Percentiles rank a stretch among this genome's conserved stretches.
phyloP scores from a whole-genome alignment of 2,888 invertebrate species.

The Pheosia gnoma region DNA sequence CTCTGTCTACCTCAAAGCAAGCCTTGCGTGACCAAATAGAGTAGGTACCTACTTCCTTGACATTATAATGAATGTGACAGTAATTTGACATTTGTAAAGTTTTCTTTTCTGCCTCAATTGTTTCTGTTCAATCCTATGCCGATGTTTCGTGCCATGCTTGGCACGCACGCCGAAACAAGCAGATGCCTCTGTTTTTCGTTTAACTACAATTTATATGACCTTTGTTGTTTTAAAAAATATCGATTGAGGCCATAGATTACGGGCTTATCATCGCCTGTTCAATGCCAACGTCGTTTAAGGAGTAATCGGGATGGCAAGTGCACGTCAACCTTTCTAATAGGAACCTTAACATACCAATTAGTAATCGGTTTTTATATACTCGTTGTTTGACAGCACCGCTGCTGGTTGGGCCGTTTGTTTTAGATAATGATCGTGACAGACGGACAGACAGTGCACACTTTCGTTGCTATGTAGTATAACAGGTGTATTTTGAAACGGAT shows the following conservation, averaged over 20 bases:
- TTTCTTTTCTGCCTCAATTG: too few species aligned
- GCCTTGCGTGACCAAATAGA: too few species aligned
- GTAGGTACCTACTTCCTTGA: too few species aligned
- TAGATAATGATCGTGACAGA: slow-evolving; percentile 32
- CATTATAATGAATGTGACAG: too few species aligned
- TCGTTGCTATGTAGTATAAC: slow-evolving; percentile 9
- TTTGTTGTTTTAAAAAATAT: not conserved
- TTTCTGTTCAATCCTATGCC: not conserved
- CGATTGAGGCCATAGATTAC: not conserved
- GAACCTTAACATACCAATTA: slow-evolving; percentile 21
- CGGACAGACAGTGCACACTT: slow-evolving; percentile 19
- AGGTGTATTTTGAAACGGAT: slow-evolving; percentile 5
- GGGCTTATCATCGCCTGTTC: slow-evolving; percentile 7
- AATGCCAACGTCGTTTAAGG: slow-evolving; percentile 1
- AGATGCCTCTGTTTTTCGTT: not conserved
- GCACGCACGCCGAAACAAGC: not conserved
- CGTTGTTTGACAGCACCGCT: slow-evolving; percentile 19
- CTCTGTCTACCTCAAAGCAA: too few species aligned
- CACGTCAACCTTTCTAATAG: slow-evolving; percentile 14
- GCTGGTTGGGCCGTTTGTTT: slow-evolving; percentile 25
- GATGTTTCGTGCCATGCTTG: not conserved
- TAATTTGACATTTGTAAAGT: not conserved
- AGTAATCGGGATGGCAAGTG: slow-evolving; percentile 2
- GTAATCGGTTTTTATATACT: slow-evolving; percentile 13
- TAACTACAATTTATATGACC: not conserved